phyloP scores from a whole-genome alignment of 2,113 vertebrate genomes.

The Rhinolophus ferrumequinum region DNA sequence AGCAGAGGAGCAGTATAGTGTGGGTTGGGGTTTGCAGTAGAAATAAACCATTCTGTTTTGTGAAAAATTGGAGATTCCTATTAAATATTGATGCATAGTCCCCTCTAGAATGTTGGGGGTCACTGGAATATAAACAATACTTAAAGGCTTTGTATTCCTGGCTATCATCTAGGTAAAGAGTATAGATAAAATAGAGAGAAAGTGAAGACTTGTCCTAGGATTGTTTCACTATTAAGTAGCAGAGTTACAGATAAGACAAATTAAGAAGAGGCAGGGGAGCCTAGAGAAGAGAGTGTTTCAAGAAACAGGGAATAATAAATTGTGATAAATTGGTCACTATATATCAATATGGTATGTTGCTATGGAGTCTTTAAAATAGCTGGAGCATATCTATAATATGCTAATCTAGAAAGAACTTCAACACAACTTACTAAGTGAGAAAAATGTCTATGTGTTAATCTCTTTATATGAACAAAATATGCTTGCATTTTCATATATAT shows the following conservation, averaged over 20 bases:
- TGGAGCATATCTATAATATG: background rate
- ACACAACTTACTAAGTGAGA: background rate
- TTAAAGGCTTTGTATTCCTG: background rate
- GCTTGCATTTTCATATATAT: background rate
- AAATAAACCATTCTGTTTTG: background rate
- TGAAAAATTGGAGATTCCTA: background rate
- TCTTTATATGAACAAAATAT: constrained; percentile 4
- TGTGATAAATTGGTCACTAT: background rate
- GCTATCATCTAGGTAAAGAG: background rate
- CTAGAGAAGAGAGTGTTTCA: background rate
- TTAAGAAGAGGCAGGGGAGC: background rate
- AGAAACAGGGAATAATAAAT: background rate
- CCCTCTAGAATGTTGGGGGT: background rate
- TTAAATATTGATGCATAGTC: background rate
- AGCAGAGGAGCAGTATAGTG: background rate
- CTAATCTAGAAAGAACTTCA: background rate
- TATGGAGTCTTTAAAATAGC: background rate
- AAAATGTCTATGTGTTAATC: background rate
- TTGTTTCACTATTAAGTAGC: background rate
- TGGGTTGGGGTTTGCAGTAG: background rate
- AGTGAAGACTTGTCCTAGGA: background rate
- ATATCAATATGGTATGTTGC: background rate
- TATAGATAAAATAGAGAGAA: background rate
- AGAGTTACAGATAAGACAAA: background rate
- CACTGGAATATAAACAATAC: background rate